phyloP scores from a whole-genome alignment of 2,888 invertebrate genomes.

The Athripsodes cinereus region DNA sequence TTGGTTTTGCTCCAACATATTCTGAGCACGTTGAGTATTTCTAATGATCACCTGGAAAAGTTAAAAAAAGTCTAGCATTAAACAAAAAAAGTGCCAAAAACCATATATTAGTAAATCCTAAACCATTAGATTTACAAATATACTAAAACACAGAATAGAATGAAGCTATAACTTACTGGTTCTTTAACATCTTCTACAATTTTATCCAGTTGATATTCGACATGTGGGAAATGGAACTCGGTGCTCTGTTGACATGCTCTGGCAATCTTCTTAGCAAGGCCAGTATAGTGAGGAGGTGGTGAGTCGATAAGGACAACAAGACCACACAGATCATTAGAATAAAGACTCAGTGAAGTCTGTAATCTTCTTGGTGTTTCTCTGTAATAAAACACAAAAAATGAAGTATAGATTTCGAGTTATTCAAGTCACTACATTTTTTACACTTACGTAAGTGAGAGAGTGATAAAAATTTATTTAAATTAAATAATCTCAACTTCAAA shows the following conservation, averaged over 20 bases:
- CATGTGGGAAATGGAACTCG: constrained; percentile 89
- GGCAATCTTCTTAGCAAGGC: constrained; percentile 31
- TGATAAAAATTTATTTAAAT: too few relatives aligned
- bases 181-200: constrained; percentile 54
- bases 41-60: constrained; percentile 20
- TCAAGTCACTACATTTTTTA: too few relatives aligned
- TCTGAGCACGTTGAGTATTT: constrained; percentile 22
- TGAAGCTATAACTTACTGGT: constrained; percentile 39
- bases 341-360: constrained; percentile 89
- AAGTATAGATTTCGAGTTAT: too few relatives aligned
- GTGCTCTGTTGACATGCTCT: constrained; percentile 43
- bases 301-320: constrained; percentile 75
- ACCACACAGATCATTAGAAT: constrained; percentile 86
- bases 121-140: neutral
- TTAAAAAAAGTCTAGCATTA: too few relatives aligned
- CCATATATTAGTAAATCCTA: too few relatives aligned
- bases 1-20: constrained; percentile 26
- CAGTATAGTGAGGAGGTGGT: constrained; percentile 28
- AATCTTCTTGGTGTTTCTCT: constrained; percentile 67
- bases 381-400: constrained; percentile 22
- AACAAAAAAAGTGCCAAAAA: too few relatives aligned
- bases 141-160: neutral
- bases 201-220: constrained; percentile 78
- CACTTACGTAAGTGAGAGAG: too few relatives aligned
- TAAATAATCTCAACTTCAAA: too few relatives aligned